Conservation (phyloP, 2,888 invertebrate genomes). For the Athalia cordata region DNA sequence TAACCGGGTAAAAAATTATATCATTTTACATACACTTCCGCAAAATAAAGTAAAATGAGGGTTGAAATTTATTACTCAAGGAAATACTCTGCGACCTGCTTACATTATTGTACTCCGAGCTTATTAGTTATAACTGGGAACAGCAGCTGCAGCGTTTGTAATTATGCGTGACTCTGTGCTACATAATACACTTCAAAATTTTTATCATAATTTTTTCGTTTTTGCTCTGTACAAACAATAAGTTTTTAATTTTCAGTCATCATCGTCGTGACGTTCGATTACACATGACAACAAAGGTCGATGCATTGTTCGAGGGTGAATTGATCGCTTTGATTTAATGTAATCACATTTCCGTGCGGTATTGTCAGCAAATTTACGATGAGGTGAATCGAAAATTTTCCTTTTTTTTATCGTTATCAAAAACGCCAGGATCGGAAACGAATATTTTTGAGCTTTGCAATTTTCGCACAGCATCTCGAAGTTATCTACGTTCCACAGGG, state of each 20-base stretch:
- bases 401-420: no score
- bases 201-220: background rate
- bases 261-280: background rate
- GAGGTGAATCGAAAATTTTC: no score
- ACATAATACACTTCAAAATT: background rate
- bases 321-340: conserved; percentile 12
- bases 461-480: no score
- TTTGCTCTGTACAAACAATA: background rate
- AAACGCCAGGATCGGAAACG: no score
- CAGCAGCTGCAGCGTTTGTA: background rate
- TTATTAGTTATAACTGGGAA: no score
- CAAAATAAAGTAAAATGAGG: conserved; percentile 33
- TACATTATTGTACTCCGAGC: background rate
- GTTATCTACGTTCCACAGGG: background rate
- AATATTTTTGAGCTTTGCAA: no score
- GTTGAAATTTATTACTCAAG: conserved; percentile 20
- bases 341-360: no score
- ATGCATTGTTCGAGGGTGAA: conserved; percentile 33
- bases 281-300: conserved; percentile 5
- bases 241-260: conserved; percentile 19
- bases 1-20: conserved; percentile 14
- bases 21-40: conserved; percentile 22
- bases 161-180: background rate
- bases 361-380: no score
- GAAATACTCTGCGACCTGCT: background rate